These are phyloP conservation scores for Neogale vison DNA, from an alignment of 2,113 vertebrate species.

Conservation along the genomic window DNA sequence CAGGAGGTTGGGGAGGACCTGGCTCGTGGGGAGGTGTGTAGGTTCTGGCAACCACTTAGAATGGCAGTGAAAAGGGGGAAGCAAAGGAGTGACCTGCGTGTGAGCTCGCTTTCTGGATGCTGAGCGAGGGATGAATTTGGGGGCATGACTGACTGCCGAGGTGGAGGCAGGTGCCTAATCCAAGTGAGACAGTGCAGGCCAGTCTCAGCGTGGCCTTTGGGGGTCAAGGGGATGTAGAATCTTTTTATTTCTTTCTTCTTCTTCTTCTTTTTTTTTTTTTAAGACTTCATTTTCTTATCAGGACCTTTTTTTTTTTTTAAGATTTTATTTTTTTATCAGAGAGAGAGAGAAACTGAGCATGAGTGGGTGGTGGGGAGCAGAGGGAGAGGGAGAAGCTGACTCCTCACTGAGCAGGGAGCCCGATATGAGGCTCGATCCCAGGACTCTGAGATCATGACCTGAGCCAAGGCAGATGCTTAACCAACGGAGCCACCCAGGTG, in stretches of 20 bases:
- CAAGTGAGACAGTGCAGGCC: not conserved
- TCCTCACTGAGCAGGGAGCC: too few relatives aligned
- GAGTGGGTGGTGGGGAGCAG: too few relatives aligned
- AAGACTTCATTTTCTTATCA: not conserved
- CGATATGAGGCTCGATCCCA: too few relatives aligned
- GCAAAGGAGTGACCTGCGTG: not conserved
- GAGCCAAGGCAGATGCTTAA: not conserved
- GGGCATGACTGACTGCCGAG: not conserved
- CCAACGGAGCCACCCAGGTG: not conserved
- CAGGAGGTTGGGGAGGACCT: not conserved
- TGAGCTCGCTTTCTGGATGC: not conserved
- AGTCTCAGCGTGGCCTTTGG: not conserved
- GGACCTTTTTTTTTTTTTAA: not conserved
- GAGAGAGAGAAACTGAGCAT: too few relatives aligned
- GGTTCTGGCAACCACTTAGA: not conserved
- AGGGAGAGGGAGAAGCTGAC: too few relatives aligned
- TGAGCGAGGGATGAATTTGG: not conserved
- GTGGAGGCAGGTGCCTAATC: rapidly evolving
- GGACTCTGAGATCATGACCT: not conserved
- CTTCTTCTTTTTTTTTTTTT: not conserved
- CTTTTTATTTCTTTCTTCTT: not conserved
- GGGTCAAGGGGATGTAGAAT: not conserved
- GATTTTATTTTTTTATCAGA: too few relatives aligned
- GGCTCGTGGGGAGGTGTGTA: not conserved
- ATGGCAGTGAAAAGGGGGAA: not conserved